Percentiles rank a stretch among this genome's conserved stretches.
These are phyloP conservation scores for Capreolus pygargus DNA, from an alignment of 2,113 vertebrate genomes.

Conservation along the genomic window DNA sequence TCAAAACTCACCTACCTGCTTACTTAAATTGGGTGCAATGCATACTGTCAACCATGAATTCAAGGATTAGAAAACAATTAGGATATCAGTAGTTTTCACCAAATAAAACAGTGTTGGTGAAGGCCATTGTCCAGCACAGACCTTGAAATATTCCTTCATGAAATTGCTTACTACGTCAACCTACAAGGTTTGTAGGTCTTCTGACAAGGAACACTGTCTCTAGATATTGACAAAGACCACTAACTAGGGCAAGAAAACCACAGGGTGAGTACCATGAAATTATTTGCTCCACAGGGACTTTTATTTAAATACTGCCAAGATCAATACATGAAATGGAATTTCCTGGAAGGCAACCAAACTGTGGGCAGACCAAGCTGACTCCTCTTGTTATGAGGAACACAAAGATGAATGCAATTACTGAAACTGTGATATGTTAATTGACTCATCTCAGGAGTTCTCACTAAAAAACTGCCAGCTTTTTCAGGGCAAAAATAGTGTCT, in stretches of 20 bases:
- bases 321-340: neutral
- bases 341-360: neutral
- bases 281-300: neutral
- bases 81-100: neutral
- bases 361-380: neutral
- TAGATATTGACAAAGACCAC: neutral
- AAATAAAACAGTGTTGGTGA: neutral
- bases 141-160: neutral
- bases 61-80: neutral
- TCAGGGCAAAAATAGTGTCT: neutral
- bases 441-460: neutral
- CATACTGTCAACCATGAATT: neutral
- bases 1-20: neutral
- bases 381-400: neutral
- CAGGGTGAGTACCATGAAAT: neutral
- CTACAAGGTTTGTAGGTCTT: neutral
- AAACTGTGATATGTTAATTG: neutral
- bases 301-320: neutral
- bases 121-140: neutral
- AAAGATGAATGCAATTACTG: neutral
- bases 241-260: neutral
- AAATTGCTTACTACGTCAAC: neutral
- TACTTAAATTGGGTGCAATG: neutral
- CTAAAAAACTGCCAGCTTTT: neutral
- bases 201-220: neutral